A percentile compares a stretch with the other conserved stretches of the same genome.
phyloP scores from a whole-genome alignment of 2,888 invertebrate species.

The Mythimna loreyi region DNA sequence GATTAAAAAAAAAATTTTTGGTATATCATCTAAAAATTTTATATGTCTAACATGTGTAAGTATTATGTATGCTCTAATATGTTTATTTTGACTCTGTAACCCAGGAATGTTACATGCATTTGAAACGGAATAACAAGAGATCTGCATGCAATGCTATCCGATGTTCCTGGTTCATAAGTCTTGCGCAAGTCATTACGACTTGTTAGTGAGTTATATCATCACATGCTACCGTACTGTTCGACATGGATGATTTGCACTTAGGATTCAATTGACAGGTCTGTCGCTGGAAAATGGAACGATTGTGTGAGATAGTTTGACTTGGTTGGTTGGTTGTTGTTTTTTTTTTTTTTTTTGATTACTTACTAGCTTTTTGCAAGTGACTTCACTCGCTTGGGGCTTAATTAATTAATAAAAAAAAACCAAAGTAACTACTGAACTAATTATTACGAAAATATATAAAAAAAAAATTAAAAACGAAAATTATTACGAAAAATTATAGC shows the following conservation, averaged over 20 bases:
- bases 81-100: constrained; percentile 15
- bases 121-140: constrained; percentile 39
- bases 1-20: no score
- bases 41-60: no score
- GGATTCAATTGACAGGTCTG: constrained; percentile 28
- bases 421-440: no score
- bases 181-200: constrained; percentile 61
- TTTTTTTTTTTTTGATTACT: no score
- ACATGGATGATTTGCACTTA: constrained; percentile 41
- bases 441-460: no score
- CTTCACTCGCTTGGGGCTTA: no score
- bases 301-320: background rate
- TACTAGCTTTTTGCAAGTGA: no score
- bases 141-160: constrained; percentile 50
- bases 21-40: no score
- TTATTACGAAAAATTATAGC: no score
- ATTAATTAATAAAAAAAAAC: no score
- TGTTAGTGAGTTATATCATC: constrained; percentile 62
- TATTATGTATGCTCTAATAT: background rate
- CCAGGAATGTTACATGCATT: constrained; percentile 30
- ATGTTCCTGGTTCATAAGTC: constrained; percentile 64
- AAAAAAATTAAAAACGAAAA: no score
- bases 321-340: no score
- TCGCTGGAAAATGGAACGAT: background rate
- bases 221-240: constrained; percentile 26